Conservation (phyloP, 2,113 vertebrate species). For the Actenoides hombroni region DNA sequence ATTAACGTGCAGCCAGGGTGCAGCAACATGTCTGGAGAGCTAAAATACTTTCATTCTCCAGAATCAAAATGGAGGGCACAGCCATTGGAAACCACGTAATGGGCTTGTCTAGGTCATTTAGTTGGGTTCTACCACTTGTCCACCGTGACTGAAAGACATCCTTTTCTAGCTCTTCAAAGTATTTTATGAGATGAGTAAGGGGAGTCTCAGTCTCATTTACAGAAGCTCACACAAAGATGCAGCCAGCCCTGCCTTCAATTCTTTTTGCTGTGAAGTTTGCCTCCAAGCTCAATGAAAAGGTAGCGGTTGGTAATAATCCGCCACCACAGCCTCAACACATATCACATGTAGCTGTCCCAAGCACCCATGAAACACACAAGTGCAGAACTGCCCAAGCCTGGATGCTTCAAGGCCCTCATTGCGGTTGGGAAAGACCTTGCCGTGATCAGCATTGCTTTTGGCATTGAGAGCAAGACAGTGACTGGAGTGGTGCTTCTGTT, state of each 20-base stretch:
- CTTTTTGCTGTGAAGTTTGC: not conserved
- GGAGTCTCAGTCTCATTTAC: not conserved
- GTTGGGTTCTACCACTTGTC: slow-evolving; percentile 5
- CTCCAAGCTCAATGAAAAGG: not conserved
- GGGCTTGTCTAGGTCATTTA: not conserved
- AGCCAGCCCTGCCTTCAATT: not conserved
- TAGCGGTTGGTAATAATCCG: not conserved
- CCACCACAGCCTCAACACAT: not conserved
- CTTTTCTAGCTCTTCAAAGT: not conserved
- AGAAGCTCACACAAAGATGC: slow-evolving; percentile 27
- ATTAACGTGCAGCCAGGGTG: not conserved
- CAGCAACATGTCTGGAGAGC: not conserved
- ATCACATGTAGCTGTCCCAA: not conserved
- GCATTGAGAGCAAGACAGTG: not conserved
- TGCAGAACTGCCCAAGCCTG: not conserved
- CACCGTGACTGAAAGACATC: not conserved
- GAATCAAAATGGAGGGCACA: not conserved
- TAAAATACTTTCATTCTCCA: not conserved
- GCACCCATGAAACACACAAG: not conserved
- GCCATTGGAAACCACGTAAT: not conserved
- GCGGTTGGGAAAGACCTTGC: not conserved
- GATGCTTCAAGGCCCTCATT: not conserved
- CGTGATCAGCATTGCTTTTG: not conserved
- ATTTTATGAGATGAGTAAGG: not conserved
- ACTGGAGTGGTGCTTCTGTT: not conserved